These are phyloP conservation scores for Cataglyphis rosenhaueri DNA, from an alignment of 2,888 invertebrate genomes.

Conservation along the genomic window DNA sequence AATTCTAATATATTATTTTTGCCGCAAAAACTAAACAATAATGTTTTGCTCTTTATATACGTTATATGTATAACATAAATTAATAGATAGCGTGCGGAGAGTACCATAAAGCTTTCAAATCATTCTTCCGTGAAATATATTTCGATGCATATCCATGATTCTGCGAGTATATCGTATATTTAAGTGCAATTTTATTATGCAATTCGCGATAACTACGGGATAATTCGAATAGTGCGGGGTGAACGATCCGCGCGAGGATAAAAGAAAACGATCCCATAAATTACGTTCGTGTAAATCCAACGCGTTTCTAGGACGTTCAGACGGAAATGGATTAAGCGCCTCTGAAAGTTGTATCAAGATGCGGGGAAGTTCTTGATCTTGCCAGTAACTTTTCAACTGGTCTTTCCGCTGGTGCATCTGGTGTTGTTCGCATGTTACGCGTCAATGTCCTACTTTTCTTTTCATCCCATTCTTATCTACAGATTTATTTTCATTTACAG, in stretches of 20 bases:
- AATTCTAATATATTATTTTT: neutral
- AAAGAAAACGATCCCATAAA: conserved; percentile 67
- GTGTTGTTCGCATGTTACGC: conserved; percentile 68
- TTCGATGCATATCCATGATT: conserved; percentile 44
- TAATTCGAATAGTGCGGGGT: conserved; percentile 8
- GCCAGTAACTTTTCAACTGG: conserved; percentile 66
- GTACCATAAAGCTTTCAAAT: conserved; percentile 8
- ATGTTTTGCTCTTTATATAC: conserved; percentile 1
- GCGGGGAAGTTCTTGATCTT: conserved; percentile 71
- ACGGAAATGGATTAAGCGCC: conserved; percentile 72
- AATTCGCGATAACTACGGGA: conserved; percentile 37
- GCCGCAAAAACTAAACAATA: neutral
- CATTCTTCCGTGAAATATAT: conserved; percentile 30
- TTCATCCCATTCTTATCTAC: neutral
- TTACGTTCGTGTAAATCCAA: conserved; percentile 68
- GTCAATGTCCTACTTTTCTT: conserved; percentile 54
- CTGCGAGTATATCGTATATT: conserved; percentile 14
- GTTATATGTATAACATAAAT: neutral
- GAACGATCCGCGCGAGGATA: conserved; percentile 33
- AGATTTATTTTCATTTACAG: neutral
- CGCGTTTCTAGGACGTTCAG: conserved; percentile 56
- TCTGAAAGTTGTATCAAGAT: conserved; percentile 71
- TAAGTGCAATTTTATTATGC: conserved; percentile 30
- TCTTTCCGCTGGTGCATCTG: conserved; percentile 67
- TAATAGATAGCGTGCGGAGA: neutral